phyloP scores from a whole-genome alignment of 2,888 invertebrate genomes.

The Muscina levida region DNA sequence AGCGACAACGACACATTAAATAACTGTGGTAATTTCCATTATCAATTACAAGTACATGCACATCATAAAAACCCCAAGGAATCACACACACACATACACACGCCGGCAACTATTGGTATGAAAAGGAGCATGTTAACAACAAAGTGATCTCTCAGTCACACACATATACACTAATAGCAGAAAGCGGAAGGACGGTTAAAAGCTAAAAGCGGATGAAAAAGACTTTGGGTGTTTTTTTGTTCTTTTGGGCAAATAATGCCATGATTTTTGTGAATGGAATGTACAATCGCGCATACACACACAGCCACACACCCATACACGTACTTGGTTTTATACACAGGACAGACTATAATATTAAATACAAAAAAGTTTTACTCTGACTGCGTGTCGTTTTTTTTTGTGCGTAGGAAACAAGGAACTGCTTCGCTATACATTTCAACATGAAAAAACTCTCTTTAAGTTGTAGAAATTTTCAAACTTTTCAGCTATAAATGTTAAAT shows the following conservation, averaged over 20 bases:
- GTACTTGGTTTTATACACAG: neutral
- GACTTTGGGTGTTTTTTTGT: conserved; percentile 8
- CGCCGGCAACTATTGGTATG: neutral
- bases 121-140: conserved; percentile 16
- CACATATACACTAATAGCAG: conserved; percentile 16
- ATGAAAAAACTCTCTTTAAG: conserved; percentile 10
- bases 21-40: conserved; percentile 63
- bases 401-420: conserved; percentile 6
- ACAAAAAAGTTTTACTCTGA: conserved; percentile 2
- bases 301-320: conserved; percentile 3
- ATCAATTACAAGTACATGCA: conserved; percentile 64
- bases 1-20: conserved; percentile 49
- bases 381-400: neutral
- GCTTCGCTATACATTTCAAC: neutral
- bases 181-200: conserved; percentile 41
- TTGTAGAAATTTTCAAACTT: conserved; percentile 16
- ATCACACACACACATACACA: neutral
- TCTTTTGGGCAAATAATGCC: conserved; percentile 23
- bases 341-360: conserved; percentile 35
- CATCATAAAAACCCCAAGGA: conserved; percentile 36
- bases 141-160: neutral
- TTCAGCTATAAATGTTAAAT: conserved; percentile 38
- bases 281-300: conserved; percentile 30
- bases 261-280: conserved; percentile 18
- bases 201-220: conserved; percentile 43